Evolutionary conservation across 1,140 invertebrate species (phyloP), one percentile per base, ranked within the genome.

Genomic region (Heliconius nattereri): DNA sequence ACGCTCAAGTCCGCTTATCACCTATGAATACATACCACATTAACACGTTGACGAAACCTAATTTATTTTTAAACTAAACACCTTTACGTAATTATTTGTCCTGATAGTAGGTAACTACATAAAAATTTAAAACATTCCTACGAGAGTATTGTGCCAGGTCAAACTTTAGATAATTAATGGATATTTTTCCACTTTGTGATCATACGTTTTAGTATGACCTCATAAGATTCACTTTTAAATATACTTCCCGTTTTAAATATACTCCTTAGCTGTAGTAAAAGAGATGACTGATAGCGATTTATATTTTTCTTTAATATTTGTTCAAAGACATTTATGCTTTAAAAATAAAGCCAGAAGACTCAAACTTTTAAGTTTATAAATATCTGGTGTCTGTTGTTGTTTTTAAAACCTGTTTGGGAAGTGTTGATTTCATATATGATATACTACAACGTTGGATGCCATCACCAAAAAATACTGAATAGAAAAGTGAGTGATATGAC

Each of bases 161-260:
- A 29, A 26, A 29, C 60, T 66, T 66, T 26, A 29, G 60, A 11
- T 66, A n/a, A 29, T 29, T 29, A 16, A 16, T 66, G 19, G 8
- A 29, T 29, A 29, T 66, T 66, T 66, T 66, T 66, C 60, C 60
- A 66, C 26, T 66, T 13, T n/a, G 57, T 66, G 60, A 26, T 66
- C 23, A 29, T 26, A 60, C 23, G 9, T 7, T 5, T 29, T 66
- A 29, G 23, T 66, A 9, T 29, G 60, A 66, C 60, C 60, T 66
- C 60, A 66, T 66, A 66, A 66, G 60, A 66, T 66, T 66, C 60
- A 66, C 23, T 66, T 66, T 29, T 66, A 29, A 66, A 66, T 11
- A 66, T 26, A 66, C 13, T 9, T 66, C 29, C 57, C 9, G 57
- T 60, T 60, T n/a, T n/a, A n/a, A n/a, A n/a, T n/a, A n/a, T 60